These are phyloP conservation scores for Solea senegalensis DNA, from an alignment of 2,113 vertebrate species.

Conservation along the genomic window DNA sequence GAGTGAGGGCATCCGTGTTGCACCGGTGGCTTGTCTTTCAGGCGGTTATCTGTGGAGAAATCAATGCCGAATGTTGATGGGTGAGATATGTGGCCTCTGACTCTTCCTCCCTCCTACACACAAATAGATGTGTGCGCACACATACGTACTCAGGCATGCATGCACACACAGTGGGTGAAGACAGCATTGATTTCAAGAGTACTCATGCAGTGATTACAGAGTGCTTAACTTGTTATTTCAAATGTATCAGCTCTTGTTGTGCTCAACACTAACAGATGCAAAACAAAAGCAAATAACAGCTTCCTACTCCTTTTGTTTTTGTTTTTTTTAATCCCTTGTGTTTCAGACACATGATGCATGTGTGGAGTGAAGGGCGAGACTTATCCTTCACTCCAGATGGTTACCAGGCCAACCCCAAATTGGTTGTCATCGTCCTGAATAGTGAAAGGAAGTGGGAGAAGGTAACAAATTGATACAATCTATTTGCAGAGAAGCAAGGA, in stretches of 20 bases:
- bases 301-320: slow-evolving; percentile 11
- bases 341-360: slow-evolving; percentile 96
- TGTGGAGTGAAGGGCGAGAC: slow-evolving; percentile 93
- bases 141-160: slow-evolving; percentile 21
- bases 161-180: slow-evolving; percentile 49
- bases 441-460: slow-evolving; percentile 94
- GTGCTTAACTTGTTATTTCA: slow-evolving; percentile 66
- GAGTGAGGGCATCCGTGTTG: slow-evolving; percentile 55
- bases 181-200: slow-evolving; percentile 67
- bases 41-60: slow-evolving; percentile 67
- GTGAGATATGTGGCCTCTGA: slow-evolving; percentile 71
- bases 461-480: slow-evolving; percentile 76
- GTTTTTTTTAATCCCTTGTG: background rate
- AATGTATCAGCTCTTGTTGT: slow-evolving; percentile 46
- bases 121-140: slow-evolving; percentile 33
- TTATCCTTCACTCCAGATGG: slow-evolving; percentile 96
- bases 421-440: slow-evolving; percentile 95
- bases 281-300: slow-evolving; percentile 43
- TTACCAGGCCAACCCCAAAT: slow-evolving; percentile 94
- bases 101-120: slow-evolving; percentile 61
- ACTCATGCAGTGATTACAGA: slow-evolving; percentile 64
- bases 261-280: slow-evolving; percentile 43
- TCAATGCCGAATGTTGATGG: slow-evolving; percentile 75
- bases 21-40: slow-evolving; percentile 64
- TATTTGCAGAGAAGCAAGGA: background rate